These are phyloP conservation scores for Plumapathes pennacea DNA, from an alignment of 92 coral and sea anemone genomes.

Conservation along the genomic window DNA sequence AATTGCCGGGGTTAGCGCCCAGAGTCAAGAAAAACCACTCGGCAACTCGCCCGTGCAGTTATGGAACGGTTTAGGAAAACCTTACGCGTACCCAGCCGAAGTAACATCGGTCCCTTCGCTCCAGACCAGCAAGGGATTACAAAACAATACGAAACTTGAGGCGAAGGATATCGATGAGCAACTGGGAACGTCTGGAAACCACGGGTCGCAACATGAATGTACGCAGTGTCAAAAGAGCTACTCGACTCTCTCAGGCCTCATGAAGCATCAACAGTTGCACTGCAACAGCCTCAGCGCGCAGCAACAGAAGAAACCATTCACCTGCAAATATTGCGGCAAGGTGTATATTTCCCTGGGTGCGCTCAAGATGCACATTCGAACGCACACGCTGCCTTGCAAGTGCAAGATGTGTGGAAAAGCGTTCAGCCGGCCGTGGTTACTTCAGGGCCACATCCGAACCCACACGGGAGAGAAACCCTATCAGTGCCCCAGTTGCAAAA, in stretches of 20 bases:
- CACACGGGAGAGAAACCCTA: slow-evolving; percentile 93
- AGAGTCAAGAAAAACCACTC: too few relatives aligned
- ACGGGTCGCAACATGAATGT: slow-evolving; percentile 46
- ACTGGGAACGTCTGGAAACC: neutral
- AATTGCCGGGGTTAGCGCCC: too few relatives aligned
- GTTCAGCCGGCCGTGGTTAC: slow-evolving; percentile 89
- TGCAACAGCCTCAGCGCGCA: slow-evolving; percentile 18
- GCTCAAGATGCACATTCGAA: slow-evolving; percentile 93
- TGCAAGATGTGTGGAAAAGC: slow-evolving; percentile 91
- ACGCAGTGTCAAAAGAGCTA: slow-evolving; percentile 45
- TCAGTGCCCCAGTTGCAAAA: slow-evolving; percentile 69
- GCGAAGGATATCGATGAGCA: neutral
- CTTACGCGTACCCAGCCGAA: slow-evolving; percentile 70
- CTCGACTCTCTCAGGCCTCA: slow-evolving; percentile 50
- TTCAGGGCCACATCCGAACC: slow-evolving; percentile 90
- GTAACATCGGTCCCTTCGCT: slow-evolving; percentile 37
- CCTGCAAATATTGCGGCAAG: slow-evolving; percentile 89
- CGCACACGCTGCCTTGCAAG: slow-evolving; percentile 88
- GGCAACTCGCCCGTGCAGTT: slow-evolving; percentile 25
- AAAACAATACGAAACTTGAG: too few relatives aligned
- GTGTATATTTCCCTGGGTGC: slow-evolving; percentile 83
- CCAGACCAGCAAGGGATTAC: neutral
- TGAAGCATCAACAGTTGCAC: slow-evolving; percentile 69
- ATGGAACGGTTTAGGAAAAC: slow-evolving; percentile 56
- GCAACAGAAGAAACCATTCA: slow-evolving; percentile 68